Evolutionary conservation across 2,113 vertebrate species (phyloP).

Genomic region (Colaptes auratus): DNA sequence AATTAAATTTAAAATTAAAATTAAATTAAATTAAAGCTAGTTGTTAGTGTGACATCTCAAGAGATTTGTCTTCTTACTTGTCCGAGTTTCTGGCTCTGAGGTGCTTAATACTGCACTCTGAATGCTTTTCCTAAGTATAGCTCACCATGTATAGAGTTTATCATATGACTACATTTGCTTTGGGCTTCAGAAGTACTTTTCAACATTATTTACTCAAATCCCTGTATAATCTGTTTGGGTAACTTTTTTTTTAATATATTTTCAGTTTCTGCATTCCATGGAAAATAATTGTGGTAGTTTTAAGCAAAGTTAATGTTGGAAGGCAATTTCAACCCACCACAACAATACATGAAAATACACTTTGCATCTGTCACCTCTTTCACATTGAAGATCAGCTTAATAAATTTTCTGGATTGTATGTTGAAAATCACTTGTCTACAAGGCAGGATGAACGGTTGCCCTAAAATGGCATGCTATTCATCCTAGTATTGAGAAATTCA

Average conservation of each 20-base stretch:
- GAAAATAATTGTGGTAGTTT: too few species aligned
- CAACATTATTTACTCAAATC: neutral
- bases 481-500: neutral
- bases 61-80: neutral
- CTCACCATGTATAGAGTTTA: neutral
- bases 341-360: neutral
- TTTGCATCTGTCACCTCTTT: neutral
- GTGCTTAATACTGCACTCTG: neutral
- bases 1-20: neutral
- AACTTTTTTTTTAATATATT: neutral
- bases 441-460: neutral
- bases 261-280: neutral
- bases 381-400: neutral
- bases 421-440: neutral
- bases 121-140: neutral
- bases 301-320: too few species aligned
- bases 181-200: neutral
- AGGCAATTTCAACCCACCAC: too few species aligned
- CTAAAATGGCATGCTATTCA: neutral
- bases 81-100: neutral
- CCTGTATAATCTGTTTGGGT: accelerated
- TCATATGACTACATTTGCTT: neutral
- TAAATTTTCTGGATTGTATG: neutral
- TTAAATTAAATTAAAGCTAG: neutral
- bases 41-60: neutral